Percentiles rank a stretch among this genome's conserved stretches.
Evolutionary conservation across 2,113 vertebrate species (phyloP).

Genomic region (Cygnus buccinator): DNA sequence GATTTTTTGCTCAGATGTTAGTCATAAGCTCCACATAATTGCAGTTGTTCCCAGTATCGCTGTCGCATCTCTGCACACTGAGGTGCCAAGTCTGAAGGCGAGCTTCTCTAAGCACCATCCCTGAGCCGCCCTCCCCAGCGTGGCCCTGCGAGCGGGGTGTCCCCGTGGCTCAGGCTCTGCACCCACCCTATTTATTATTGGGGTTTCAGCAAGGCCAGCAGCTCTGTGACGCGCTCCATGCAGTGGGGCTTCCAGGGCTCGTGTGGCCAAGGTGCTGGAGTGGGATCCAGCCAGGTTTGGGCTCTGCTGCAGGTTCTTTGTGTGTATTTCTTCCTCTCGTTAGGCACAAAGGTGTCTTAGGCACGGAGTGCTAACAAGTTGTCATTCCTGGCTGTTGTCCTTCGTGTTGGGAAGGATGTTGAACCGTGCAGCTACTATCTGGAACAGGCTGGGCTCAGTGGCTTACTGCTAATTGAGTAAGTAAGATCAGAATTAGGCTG

Average conservation of each 20-base stretch:
- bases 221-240: not conserved
- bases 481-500: constrained; percentile 58
- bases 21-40: not conserved
- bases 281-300: not conserved
- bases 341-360: not conserved
- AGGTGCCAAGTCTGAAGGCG: not conserved
- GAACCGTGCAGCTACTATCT: not conserved
- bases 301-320: not conserved
- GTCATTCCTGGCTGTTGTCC: not conserved
- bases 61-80: not conserved
- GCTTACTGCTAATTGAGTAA: constrained; percentile 57
- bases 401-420: not conserved
- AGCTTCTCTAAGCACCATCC: not conserved
- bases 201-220: not conserved
- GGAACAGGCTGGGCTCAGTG: constrained; percentile 38
- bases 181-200: not conserved
- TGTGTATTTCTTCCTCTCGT: not conserved
- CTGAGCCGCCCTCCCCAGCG: not conserved
- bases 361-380: not conserved
- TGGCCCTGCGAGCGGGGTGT: not conserved
- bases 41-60: not conserved
- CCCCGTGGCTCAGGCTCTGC: rapidly evolving
- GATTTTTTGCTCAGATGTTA: not conserved
- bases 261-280: rapidly evolving
- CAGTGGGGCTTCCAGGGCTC: not conserved